A percentile compares a stretch with the other conserved stretches of the same genome.
phyloP scores from a whole-genome alignment of 2,797 vertebrate genomes.

The Anguilla marmorata region DNA sequence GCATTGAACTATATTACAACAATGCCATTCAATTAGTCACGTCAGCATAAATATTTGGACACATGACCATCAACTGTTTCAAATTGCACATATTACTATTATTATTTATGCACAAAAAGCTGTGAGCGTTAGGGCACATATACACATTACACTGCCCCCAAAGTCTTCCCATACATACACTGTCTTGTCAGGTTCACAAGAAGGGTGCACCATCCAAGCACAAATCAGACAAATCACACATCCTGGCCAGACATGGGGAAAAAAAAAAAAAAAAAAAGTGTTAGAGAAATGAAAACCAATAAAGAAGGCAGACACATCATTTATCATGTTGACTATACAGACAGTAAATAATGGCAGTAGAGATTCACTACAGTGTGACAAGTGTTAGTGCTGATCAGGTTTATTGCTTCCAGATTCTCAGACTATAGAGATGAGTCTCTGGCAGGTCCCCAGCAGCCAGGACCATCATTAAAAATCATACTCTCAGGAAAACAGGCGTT shows the following conservation, averaged over 20 bases:
- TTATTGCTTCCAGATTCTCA: conserved; percentile 3
- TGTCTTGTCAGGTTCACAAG: background rate
- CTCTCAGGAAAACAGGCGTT: background rate
- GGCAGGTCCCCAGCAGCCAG: background rate
- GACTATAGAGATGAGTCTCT: conserved; percentile 9
- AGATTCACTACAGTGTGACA: background rate
- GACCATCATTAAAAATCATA: background rate
- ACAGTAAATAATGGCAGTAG: conserved; percentile 9
- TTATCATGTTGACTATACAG: conserved; percentile 18
- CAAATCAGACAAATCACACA: background rate
- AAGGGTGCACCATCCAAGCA: background rate
- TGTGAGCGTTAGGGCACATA: background rate
- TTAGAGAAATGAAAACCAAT: conserved; percentile 20
- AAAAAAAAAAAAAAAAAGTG: background rate
- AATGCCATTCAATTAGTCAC: too few relatives aligned
- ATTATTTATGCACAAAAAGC: background rate
- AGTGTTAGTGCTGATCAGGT: conserved; percentile 2
- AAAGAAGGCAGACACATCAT: conserved; percentile 16
- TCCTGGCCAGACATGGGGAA: background rate
- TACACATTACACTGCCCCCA: background rate
- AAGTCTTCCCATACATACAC: background rate
- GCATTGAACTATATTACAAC: too few relatives aligned
- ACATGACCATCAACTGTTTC: background rate
- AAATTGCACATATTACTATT: background rate
- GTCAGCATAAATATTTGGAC: background rate